Base-by-base conservation (phyloP, 2,888 invertebrate species). In the Flexamia atlantica region DNA sequence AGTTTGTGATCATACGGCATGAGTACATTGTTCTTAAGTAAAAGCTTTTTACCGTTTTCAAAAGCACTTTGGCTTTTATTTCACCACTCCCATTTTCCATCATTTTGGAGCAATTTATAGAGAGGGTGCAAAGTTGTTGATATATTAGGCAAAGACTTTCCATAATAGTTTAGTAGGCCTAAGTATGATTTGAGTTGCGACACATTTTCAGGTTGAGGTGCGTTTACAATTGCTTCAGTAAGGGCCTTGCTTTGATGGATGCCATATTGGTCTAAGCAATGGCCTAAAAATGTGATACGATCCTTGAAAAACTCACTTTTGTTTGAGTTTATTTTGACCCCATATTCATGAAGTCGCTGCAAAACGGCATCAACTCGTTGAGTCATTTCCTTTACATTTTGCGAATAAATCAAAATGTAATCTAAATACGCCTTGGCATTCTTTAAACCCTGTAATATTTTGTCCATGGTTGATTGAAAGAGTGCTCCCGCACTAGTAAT, bases 391-490 rank as follows among this genome's bases (percentile, higher is more conserved):
- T 85, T 84, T 32, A 85, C 81, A 74, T 85, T 83, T 64, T 85
- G 83, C 4, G 86, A 86, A n/a, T 86, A 86, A 36, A 88, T 86
- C 42, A 88, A 57, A n/a, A 88, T 85, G 84, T 88, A 88, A 82
- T 88, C 88, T 42, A 88, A 84, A 84, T 88, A 88, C 23, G 87
- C 85, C 28, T 84, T 81, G 25, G 87, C 81, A 80, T 85, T 85
- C 17, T 83, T 53, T 53, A 88, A 87, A 83, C 87, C 84, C 7
- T 79, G 84, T 85, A 88, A 88, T 28, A 83, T 84, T 83, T 87
- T 82, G 40, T 79, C 72, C 81, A 84, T 87, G 17, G 84, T 68
- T 40, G 84, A 83, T 28, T 86, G 86, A 85, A 88, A 88, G 3
- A 86, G 82, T 84, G 87, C 87, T 25, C 72, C 72, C 20, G 72